Conservation (phyloP, 1,140 invertebrate species). For the Brachystomella parvula region DNA sequence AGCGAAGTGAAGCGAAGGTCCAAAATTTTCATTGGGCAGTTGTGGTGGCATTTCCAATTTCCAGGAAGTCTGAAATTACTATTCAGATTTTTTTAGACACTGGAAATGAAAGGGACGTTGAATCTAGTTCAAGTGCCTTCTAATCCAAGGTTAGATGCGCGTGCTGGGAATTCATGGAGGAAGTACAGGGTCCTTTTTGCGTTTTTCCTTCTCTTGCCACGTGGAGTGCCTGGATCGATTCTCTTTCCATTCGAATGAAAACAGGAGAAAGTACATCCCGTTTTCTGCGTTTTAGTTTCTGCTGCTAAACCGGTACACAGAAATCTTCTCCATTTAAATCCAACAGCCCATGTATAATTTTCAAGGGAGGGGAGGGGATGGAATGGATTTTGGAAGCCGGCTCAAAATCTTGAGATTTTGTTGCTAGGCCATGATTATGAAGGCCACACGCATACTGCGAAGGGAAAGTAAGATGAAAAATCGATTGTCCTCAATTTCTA, state of each 20-base stretch:
- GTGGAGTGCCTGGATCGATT: not conserved
- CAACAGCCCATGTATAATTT: not conserved
- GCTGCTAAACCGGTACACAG: not conserved
- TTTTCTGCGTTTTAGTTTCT: not conserved
- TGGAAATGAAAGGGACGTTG: not conserved
- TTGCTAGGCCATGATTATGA: not conserved
- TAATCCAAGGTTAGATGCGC: not conserved
- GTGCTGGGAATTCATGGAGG: not conserved
- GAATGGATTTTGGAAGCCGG: not conserved
- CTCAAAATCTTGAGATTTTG: not conserved
- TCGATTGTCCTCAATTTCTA: conserved; percentile 2
- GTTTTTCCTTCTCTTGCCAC: conserved; percentile 1
- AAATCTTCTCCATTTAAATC: not conserved
- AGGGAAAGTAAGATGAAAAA: not conserved
- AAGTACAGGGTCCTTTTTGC: not conserved
- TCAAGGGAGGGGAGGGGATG: not conserved
- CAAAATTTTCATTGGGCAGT: not conserved
- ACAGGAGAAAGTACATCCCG: not conserved
- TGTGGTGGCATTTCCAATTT: not conserved
- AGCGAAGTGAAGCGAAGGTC: not conserved
- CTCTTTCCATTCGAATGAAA: not conserved
- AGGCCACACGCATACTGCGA: not conserved
- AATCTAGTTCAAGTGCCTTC: not conserved
- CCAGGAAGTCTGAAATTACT: not conserved
- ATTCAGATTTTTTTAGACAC: not conserved